Evolutionary conservation across 2,113 vertebrate genomes (phyloP).

Genomic region (Nymphicus hollandicus): DNA sequence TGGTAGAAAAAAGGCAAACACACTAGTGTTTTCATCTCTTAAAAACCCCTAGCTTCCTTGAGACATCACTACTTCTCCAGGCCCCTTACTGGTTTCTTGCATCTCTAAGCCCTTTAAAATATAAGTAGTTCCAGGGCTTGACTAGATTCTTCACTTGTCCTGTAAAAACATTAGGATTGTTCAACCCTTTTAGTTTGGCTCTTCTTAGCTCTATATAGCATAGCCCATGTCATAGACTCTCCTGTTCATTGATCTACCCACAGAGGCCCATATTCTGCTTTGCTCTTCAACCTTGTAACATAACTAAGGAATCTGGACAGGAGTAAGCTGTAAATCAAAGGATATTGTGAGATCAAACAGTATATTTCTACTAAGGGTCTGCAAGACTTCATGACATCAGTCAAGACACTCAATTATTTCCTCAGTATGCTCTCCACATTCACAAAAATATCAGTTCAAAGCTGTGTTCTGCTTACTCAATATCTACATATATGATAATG

Average conservation of each 20-base stretch:
- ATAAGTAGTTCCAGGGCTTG: neutral
- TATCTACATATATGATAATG: fast-evolving
- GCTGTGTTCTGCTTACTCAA: neutral
- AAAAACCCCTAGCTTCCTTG: neutral
- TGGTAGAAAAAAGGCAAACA: neutral
- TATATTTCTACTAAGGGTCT: neutral
- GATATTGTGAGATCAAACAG: neutral
- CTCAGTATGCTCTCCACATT: neutral
- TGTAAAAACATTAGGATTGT: neutral
- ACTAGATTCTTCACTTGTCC: neutral
- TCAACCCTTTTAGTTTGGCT: neutral
- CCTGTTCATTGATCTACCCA: neutral
- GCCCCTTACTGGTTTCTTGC: neutral
- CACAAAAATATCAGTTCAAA: neutral
- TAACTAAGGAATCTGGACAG: neutral
- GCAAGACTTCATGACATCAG: neutral
- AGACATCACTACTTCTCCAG: neutral
- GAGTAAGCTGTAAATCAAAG: neutral
- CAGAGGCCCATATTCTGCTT: neutral
- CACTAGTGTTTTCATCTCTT: neutral
- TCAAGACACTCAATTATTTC: neutral
- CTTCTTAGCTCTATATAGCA: neutral
- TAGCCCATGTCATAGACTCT: neutral
- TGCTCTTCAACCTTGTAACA: neutral
- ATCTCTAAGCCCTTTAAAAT: neutral